Evolutionary conservation across 2,888 invertebrate species (phyloP).

Genomic region (Eucriotettix oculatus): DNA sequence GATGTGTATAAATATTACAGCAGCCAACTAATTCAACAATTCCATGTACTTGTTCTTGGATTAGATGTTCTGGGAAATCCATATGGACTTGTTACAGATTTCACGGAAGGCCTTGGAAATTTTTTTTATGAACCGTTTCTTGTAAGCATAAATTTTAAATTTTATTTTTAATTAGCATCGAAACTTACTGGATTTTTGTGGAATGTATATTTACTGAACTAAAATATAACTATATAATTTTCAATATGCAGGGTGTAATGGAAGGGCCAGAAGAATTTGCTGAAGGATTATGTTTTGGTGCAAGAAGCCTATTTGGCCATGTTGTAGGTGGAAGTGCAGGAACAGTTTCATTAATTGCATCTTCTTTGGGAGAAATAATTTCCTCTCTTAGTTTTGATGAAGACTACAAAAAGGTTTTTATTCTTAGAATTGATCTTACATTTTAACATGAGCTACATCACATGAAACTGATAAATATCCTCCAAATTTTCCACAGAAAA

Average conservation of each 20-base stretch:
- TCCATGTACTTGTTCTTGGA: constrained; percentile 61
- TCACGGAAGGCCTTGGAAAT: constrained; percentile 39
- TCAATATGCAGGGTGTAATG: constrained; percentile 23
- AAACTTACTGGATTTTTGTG: not conserved
- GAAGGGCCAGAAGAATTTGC: constrained; percentile 31
- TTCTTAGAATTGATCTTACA: not conserved
- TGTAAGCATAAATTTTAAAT: constrained; percentile 25
- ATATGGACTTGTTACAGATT: constrained; percentile 45
- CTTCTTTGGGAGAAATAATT: constrained; percentile 28
- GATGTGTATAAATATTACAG: constrained; percentile 47
- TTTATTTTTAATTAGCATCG: not conserved
- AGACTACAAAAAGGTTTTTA: constrained; percentile 29
- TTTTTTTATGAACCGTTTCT: constrained; percentile 43
- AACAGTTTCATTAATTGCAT: constrained; percentile 27
- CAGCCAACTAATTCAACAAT: constrained; percentile 59
- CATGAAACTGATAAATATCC: not conserved
- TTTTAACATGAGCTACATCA: not conserved
- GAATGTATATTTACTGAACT: not conserved
- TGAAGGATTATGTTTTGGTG: constrained; percentile 27
- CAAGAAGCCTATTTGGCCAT: constrained; percentile 29
- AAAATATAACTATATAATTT: not conserved
- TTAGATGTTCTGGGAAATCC: constrained; percentile 68
- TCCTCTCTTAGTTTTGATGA: constrained; percentile 29
- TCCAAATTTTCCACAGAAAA: constrained; percentile 20
- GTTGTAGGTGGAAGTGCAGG: constrained; percentile 25